Conservation (phyloP, 2,797 vertebrate genomes). For the Acrossocheilus fasciatus region DNA sequence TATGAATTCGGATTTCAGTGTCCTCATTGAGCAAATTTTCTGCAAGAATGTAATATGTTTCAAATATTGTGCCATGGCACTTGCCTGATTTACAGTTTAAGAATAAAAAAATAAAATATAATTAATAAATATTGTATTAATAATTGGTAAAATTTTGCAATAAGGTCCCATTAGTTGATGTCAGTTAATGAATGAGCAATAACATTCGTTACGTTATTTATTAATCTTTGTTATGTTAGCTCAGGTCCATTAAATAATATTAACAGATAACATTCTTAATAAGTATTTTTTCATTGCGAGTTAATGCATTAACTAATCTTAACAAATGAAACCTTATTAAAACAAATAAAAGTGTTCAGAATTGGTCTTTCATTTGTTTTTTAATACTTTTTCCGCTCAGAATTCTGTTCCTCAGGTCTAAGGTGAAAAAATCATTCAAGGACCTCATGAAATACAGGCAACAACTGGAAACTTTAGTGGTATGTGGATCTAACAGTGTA, state of each 20-base stretch:
- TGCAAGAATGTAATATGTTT: not conserved
- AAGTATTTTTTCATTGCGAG: not conserved
- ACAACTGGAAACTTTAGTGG: slow-evolving; percentile 79
- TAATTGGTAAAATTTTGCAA: not conserved
- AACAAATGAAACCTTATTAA: not conserved
- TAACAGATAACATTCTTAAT: not conserved
- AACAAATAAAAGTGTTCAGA: not conserved
- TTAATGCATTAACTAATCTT: not conserved
- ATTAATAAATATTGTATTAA: not conserved
- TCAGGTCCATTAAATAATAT: not conserved
- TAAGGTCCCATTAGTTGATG: not conserved
- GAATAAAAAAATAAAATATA: not conserved
- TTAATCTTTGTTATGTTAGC: not conserved
- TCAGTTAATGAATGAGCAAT: not conserved
- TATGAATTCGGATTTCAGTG: not conserved
- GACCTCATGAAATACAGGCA: slow-evolving; percentile 78
- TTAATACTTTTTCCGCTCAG: slow-evolving; percentile 67
- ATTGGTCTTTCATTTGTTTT: slow-evolving; percentile 13
- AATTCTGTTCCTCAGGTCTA: slow-evolving; percentile 73
- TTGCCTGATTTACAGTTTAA: not conserved
- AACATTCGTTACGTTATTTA: not conserved
- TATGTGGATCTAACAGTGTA: slow-evolving; percentile 62
- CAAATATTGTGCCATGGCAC: not conserved
- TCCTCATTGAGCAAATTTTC: slow-evolving; percentile 10
- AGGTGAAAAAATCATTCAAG: slow-evolving; percentile 75